Evolutionary conservation across 2,888 invertebrate species (phyloP).

Genomic region (Drosophila paramelanica): DNA sequence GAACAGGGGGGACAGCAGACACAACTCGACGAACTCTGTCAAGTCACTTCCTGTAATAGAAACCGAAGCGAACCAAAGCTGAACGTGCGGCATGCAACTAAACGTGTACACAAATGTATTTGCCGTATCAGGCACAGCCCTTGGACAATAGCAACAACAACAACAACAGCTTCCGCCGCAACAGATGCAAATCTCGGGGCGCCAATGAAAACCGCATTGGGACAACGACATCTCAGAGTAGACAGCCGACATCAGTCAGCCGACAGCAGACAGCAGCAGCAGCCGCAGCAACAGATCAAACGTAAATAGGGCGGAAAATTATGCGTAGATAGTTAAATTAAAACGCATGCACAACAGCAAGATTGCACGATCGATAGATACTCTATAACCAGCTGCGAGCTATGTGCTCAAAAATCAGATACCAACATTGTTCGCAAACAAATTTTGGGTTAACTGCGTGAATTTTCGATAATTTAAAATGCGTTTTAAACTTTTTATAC

Average conservation of each 20-base stretch:
- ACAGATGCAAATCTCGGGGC: conserved; percentile 66
- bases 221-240: conserved; percentile 12
- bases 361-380: background rate
- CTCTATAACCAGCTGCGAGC: background rate
- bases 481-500: too few relatives aligned
- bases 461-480: too few relatives aligned
- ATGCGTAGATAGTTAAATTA: conserved; percentile 62
- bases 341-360: conserved; percentile 34
- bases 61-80: conserved; percentile 31
- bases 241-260: conserved; percentile 13
- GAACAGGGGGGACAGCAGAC: too few relatives aligned
- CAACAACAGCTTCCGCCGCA: conserved; percentile 42
- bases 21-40: conserved; percentile 62
- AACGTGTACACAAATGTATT: conserved; percentile 57
- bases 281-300: conserved; percentile 35
- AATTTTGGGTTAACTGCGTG: too few relatives aligned
- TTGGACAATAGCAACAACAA: conserved; percentile 16
- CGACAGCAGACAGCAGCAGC: conserved; percentile 12
- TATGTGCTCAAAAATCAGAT: too few relatives aligned
- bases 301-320: conserved; percentile 78
- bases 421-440: too few relatives aligned
- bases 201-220: conserved; percentile 62
- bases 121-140: conserved; percentile 40
- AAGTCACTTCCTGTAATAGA: conserved; percentile 81
- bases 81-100: conserved; percentile 55